These are phyloP conservation scores for Caenorhabditis zanzibari DNA, from an alignment of 2,888 invertebrate genomes.

Conservation along the genomic window DNA sequence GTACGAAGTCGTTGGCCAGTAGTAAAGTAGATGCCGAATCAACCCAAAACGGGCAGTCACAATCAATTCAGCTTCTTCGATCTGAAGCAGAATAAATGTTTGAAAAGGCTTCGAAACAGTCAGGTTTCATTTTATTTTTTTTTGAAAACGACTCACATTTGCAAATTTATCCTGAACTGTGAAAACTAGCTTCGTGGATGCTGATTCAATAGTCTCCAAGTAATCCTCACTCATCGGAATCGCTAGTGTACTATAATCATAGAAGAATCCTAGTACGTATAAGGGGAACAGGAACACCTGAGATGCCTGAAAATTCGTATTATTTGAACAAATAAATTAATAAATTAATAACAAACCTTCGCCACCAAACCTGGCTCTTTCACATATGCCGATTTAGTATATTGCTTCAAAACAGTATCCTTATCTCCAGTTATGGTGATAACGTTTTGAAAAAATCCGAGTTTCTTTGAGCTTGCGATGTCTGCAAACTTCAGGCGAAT, in stretches of 20 bases:
- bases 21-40: conserved; percentile 75
- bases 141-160: conserved; percentile 73
- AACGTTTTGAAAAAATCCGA: conserved; percentile 74
- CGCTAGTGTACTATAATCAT: conserved; percentile 60
- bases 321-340: neutral
- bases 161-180: conserved; percentile 80
- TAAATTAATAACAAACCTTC: conserved; percentile 42
- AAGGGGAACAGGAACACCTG: conserved; percentile 76
- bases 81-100: conserved; percentile 57
- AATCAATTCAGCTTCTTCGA: conserved; percentile 71
- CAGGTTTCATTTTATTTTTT: too few relatives aligned
- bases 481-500: conserved; percentile 70
- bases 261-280: conserved; percentile 78
- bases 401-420: conserved; percentile 59
- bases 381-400: conserved; percentile 64
- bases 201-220: conserved; percentile 54
- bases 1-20: conserved; percentile 76
- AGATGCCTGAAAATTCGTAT: conserved; percentile 26
- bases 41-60: conserved; percentile 79
- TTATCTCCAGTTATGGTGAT: conserved; percentile 63
- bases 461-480: conserved; percentile 59
- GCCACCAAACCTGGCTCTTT: conserved; percentile 65
- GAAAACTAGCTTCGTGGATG: conserved; percentile 71
- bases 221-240: conserved; percentile 68
- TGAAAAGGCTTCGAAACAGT: too few relatives aligned